A percentile compares a stretch with the other conserved stretches of the same genome.
Evolutionary conservation across 2,113 vertebrate genomes (phyloP).

Genomic region (Bos taurus): ARS-UCD2.0 NC_037343.1:59540001-59540500

Average conservation of each 20-base stretch:
- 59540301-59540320: not conserved
- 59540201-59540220: slow-evolving; percentile 18
- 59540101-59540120: slow-evolving; percentile 23
- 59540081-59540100: slow-evolving; percentile 30
- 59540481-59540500: not conserved
- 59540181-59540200: slow-evolving; percentile 36
- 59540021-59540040: slow-evolving; percentile 39
- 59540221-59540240: not conserved
- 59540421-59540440: not conserved
- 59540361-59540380: not conserved
- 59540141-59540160: not conserved
- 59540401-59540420: not conserved
- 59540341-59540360: not conserved
- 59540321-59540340: not conserved
- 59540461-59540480: not conserved
- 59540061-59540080: slow-evolving; percentile 36
- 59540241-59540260: slow-evolving; percentile 53
- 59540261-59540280: slow-evolving; percentile 9
- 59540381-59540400: not conserved
- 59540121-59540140: slow-evolving; percentile 18
- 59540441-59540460: not conserved
- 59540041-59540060: slow-evolving; percentile 54
- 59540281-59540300: not conserved
- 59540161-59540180: slow-evolving; percentile 18
- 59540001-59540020: slow-evolving; percentile 30